Base-by-base conservation (phyloP, 2,797 vertebrate genomes). In the Anolis apletophallus region DNA sequence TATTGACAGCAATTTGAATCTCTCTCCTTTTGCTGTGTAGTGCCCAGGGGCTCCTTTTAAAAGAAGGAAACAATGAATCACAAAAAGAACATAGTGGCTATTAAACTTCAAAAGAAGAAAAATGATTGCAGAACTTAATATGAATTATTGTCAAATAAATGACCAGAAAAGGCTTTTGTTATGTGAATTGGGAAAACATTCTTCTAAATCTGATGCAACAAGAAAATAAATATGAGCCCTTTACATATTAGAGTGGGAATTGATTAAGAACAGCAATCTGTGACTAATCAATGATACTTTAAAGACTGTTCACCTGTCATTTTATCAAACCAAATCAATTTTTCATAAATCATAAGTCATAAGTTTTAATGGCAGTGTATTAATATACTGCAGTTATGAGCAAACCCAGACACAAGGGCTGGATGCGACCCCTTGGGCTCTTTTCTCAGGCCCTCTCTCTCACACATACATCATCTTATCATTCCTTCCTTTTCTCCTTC, bases 261-360 rank as follows among this genome's bases (percentile, higher is more conserved):
- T 94, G 84, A 90, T 89, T 89, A 87, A 94, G 79, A 75, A 80
- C 84, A 64, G 78, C 91, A 87, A 92, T 82, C 88, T 88, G 64
- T 91, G 91, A 94, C 83, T 89, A 88, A 91, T 93, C 91, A 82
- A 90, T 88, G 90, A 84, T 68, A 91, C 91, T 87, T 93, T 88
- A 89, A 86, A 89, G 93, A 84, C 77, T 91, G 73, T 73, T 46
- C 85, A 90, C 68, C n/a, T 91, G 84, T 80, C 84, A 94, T 90
- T 95, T 94, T 59, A 90, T 61, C 54, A 91, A 83, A 86, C 11
- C 89, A 91, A 88, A 87, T 36, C 75, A 85, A 59, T 77, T 93
- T 94, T 84, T 87, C 81, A 88, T 89, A 93, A 94, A 90, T 94
- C 83, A 91, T 36, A 90, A 83, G 52, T 94, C 83, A 91, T 36